These are phyloP conservation scores for Rhinoraja longicauda DNA, from an alignment of 2,797 vertebrate species.

Conservation along the genomic window DNA sequence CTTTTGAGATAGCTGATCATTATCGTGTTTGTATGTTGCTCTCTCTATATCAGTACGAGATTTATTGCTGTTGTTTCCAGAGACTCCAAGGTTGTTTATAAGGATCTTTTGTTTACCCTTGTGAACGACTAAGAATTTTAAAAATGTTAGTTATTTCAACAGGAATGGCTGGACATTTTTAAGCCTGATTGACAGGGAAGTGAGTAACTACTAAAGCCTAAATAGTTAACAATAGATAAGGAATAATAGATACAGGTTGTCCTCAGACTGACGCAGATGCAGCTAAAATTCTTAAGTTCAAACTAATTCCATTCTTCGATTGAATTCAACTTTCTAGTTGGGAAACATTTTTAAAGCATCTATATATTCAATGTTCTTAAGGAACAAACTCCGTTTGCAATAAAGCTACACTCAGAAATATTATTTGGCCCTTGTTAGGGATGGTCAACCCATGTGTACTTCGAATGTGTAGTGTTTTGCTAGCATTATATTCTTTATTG, in stretches of 20 bases:
- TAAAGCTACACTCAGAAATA: background rate
- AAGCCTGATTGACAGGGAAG: conserved; percentile 25
- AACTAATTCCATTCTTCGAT: background rate
- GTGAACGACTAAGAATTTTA: conserved; percentile 5
- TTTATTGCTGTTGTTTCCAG: conserved; percentile 20
- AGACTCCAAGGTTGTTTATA: background rate
- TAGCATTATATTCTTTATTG: background rate
- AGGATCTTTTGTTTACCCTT: conserved; percentile 11
- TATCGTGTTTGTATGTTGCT: background rate
- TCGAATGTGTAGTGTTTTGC: background rate
- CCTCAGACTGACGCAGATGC: background rate
- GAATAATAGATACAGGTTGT: conserved; percentile 3
- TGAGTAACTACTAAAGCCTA: background rate
- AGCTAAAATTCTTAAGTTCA: background rate
- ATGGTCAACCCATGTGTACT: background rate
- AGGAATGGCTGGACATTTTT: background rate
- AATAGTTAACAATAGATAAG: conserved; percentile 21
- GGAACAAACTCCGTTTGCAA: background rate
- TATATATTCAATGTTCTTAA: background rate
- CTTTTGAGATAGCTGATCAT: background rate
- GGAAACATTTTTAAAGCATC: background rate
- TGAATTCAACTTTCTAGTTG: background rate
- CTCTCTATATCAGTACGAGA: background rate
- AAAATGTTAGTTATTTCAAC: conserved; percentile 37
- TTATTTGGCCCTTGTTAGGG: background rate